Evolutionary conservation across 2,797 vertebrate genomes (phyloP).

Genomic region (Lagodon rhomboides): DNA sequence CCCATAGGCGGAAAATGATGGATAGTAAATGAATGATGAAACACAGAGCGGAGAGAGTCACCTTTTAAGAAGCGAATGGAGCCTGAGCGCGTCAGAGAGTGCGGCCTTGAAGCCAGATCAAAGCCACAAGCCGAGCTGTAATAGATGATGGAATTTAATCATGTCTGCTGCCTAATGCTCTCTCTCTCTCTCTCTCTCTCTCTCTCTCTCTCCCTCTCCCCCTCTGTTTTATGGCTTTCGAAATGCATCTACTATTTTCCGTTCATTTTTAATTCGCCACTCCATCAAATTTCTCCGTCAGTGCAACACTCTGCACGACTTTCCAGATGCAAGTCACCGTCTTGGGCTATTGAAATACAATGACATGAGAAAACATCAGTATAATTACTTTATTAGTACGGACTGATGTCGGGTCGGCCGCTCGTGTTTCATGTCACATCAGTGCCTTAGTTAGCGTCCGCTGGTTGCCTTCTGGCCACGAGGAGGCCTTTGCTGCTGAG

Average conservation of each 20-base stretch:
- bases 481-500: conserved; percentile 48
- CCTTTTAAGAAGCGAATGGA: conserved; percentile 76
- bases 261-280: conserved; percentile 52
- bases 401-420: conserved; percentile 39
- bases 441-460: conserved; percentile 40
- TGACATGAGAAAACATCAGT: conserved; percentile 43
- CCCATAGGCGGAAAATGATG: conserved; percentile 67
- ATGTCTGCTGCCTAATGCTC: conserved; percentile 63
- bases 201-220: conserved; percentile 9
- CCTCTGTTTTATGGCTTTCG: conserved; percentile 59
- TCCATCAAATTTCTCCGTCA: conserved; percentile 52
- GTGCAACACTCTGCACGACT: conserved; percentile 23
- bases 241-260: conserved; percentile 59
- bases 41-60: conserved; percentile 71
- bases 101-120: conserved; percentile 83
- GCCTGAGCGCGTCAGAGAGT: conserved; percentile 56
- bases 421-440: conserved; percentile 66
- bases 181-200: conserved; percentile 18
- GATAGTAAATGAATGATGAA: conserved; percentile 77
- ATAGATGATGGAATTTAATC: conserved; percentile 83
- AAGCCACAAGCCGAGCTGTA: conserved; percentile 71
- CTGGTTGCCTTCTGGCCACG: conserved; percentile 44
- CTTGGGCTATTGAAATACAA: conserved; percentile 34
- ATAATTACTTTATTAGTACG: conserved; percentile 56
- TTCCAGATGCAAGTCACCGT: conserved; percentile 55